phyloP scores from a whole-genome alignment of 23 tunicate genomes.

The Clavelina lepadiformis region DNA sequence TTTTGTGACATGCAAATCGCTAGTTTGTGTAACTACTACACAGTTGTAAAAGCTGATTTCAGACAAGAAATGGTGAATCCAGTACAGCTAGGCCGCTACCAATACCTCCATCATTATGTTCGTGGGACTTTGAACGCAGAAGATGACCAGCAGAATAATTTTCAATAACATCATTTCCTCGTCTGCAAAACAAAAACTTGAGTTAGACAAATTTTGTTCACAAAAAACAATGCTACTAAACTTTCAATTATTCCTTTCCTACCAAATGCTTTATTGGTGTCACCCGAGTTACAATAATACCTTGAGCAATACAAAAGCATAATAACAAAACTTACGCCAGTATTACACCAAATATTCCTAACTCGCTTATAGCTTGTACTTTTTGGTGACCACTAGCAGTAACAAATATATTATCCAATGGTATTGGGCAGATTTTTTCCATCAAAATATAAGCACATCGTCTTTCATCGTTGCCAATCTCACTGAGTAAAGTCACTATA shows the following conservation, averaged over 20 bases:
- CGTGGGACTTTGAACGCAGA: constrained; percentile 68
- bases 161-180: constrained; percentile 23
- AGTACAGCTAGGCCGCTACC: constrained; percentile 73
- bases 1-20: too few relatives aligned
- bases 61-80: constrained; percentile 58
- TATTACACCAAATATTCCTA: constrained; percentile 72
- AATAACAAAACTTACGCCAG: constrained; percentile 76
- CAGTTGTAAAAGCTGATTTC: too few relatives aligned
- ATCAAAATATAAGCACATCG: constrained; percentile 66
- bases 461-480: constrained; percentile 39
- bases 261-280: too few relatives aligned
- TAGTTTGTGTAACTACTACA: too few relatives aligned
- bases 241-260: too few relatives aligned
- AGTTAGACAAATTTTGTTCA: constrained; percentile 42
- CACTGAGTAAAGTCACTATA: constrained; percentile 20
- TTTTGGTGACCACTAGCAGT: background rate
- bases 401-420: constrained; percentile 12
- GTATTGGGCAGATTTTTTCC: constrained; percentile 61
- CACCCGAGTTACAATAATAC: too few relatives aligned
- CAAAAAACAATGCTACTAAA: too few relatives aligned
- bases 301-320: too few relatives aligned
- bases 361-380: constrained; percentile 59
- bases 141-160: constrained; percentile 73
- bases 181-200: constrained; percentile 56
- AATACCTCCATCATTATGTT: constrained; percentile 77